phyloP scores from a whole-genome alignment of 2,888 invertebrate species.

The Polydrusus pterygomalis region DNA sequence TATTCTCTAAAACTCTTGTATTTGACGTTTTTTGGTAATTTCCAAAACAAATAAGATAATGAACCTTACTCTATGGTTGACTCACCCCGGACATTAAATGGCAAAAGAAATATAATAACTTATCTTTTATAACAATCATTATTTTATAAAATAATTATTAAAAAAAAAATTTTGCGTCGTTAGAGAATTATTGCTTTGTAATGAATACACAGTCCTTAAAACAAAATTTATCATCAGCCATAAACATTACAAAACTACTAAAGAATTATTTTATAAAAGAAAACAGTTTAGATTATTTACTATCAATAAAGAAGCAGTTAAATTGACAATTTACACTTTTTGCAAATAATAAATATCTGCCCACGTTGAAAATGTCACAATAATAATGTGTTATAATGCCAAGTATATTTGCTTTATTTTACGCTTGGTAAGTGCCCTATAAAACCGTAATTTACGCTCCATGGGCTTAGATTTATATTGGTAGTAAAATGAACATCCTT shows the following conservation, averaged over 20 bases:
- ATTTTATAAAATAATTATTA: not conserved
- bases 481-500: conserved; percentile 47
- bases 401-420: conserved; percentile 57
- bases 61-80: too few species aligned
- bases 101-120: not conserved
- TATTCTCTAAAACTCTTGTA: too few species aligned
- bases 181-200: conserved; percentile 19
- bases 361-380: conserved; percentile 47
- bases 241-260: conserved; percentile 35
- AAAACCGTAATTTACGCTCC: conserved; percentile 57
- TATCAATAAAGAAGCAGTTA: conserved; percentile 55
- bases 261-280: conserved; percentile 36
- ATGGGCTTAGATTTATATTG: conserved; percentile 51
- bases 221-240: conserved; percentile 26
- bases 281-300: conserved; percentile 55
- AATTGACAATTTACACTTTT: conserved; percentile 61
- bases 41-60: too few species aligned
- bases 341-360: conserved; percentile 58
- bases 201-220: conserved; percentile 23
- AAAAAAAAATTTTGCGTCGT: not conserved
- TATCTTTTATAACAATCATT: not conserved
- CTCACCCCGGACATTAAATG: not conserved
- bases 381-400: conserved; percentile 41
- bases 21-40: too few species aligned
- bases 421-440: conserved; percentile 56